These are phyloP conservation scores for Mesembrinibis cayennensis DNA, from an alignment of 2,113 vertebrate genomes.

Conservation along the genomic window DNA sequence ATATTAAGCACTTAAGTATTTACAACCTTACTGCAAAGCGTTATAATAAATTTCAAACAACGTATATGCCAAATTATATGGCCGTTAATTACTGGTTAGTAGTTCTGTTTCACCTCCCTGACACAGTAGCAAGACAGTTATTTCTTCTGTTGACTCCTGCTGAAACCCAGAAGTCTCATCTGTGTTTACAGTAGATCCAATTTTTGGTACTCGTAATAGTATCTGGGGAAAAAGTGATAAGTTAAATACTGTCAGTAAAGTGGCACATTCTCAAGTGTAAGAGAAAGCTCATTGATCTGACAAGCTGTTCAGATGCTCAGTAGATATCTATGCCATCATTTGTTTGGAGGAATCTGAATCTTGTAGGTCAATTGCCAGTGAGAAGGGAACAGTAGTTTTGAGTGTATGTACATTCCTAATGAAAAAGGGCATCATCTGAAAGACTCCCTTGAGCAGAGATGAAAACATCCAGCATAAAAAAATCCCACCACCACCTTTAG, in stretches of 20 bases:
- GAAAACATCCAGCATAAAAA: background rate
- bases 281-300: background rate
- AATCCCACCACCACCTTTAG: background rate
- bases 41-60: background rate
- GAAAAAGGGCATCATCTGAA: background rate
- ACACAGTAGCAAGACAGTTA: background rate
- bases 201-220: constrained; percentile 14
- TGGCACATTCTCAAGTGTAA: background rate
- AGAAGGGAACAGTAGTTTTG: background rate
- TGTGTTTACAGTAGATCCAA: background rate
- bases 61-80: background rate
- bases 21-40: background rate
- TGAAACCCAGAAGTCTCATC: background rate
- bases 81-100: background rate
- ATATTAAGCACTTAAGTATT: background rate
- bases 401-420: background rate
- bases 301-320: background rate
- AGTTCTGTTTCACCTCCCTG: background rate
- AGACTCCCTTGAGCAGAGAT: background rate
- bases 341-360: background rate
- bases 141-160: background rate
- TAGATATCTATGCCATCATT: background rate
- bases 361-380: background rate
- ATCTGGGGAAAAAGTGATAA: background rate
- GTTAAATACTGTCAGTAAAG: background rate